A percentile compares a stretch with the other conserved stretches of the same genome.
Evolutionary conservation across 2,797 vertebrate genomes (phyloP).

Genomic region (Todus mexicanus): DNA sequence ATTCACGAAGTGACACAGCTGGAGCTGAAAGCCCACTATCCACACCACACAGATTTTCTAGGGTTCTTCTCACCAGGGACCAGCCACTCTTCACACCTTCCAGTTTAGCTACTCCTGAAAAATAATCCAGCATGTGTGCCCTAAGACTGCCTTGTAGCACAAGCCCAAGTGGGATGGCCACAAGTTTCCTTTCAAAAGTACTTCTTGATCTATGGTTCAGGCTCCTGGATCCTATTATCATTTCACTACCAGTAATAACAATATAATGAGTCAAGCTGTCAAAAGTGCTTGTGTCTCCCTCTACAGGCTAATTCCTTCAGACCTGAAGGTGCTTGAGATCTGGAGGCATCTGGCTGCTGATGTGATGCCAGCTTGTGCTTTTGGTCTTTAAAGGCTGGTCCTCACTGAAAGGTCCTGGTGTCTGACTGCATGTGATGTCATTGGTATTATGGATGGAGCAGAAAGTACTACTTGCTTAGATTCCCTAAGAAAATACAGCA

Average conservation of each 20-base stretch:
- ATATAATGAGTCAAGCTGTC: not conserved
- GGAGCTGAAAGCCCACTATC: not conserved
- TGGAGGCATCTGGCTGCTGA: rapidly evolving
- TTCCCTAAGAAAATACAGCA: not conserved
- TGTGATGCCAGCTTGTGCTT: not conserved
- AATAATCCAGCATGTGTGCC: not conserved
- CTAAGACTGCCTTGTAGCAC: not conserved
- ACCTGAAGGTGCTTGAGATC: not conserved
- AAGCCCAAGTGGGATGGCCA: not conserved
- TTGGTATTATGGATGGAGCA: not conserved
- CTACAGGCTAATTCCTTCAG: not conserved
- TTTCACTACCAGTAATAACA: not conserved
- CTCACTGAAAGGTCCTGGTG: not conserved
- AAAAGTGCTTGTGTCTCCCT: not conserved
- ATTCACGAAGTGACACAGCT: not conserved
- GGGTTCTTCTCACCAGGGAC: not conserved
- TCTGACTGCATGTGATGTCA: not conserved
- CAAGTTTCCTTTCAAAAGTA: slow-evolving; percentile 3
- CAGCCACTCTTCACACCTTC: not conserved
- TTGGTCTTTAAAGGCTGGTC: not conserved
- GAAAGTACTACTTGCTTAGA: not conserved
- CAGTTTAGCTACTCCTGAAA: not conserved
- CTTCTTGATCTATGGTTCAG: not conserved
- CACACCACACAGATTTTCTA: not conserved
- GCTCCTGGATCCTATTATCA: not conserved